Evolutionary conservation across 2,797 vertebrate genomes (phyloP).

Genomic region (Paguma larvata): DNA sequence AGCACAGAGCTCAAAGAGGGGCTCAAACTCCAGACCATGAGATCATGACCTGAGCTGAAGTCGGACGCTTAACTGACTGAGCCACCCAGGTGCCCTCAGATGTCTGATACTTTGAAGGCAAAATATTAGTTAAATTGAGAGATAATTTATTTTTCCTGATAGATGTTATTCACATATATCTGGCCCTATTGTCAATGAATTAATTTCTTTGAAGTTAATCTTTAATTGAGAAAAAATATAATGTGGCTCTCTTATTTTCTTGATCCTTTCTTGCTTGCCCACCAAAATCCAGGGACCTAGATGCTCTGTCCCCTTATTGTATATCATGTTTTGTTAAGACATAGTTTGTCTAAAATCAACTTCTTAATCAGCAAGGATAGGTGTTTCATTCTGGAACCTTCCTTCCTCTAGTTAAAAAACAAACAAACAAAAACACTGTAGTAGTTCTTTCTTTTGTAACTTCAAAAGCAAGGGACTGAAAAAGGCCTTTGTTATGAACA

Average conservation of each 20-base stretch:
- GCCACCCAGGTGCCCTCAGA: neutral
- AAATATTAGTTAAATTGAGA: slow-evolving; percentile 9
- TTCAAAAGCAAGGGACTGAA: neutral
- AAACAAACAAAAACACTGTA: neutral
- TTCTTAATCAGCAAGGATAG: neutral
- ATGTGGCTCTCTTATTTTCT: neutral
- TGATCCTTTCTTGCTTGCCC: neutral
- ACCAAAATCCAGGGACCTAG: neutral
- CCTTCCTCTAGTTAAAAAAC: neutral
- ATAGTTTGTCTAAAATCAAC: neutral
- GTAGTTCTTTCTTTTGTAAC: neutral
- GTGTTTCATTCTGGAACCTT: slow-evolving; percentile 35
- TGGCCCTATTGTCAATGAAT: neutral
- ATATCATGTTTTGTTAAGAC: neutral
- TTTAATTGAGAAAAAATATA: slow-evolving; percentile 28
- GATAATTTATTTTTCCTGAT: neutral
- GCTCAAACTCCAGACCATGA: too few species aligned
- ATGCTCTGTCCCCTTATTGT: neutral
- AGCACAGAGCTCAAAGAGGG: too few species aligned
- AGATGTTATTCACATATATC: neutral
- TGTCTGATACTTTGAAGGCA: neutral
- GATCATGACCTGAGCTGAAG: too few species aligned
- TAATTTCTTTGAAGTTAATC: neutral
- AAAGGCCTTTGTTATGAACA: slow-evolving; percentile 2
- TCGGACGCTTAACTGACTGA: too few species aligned